These are phyloP conservation scores for Hyphantria cunea DNA, from an alignment of 1,140 invertebrate species.

Conservation along the genomic window DNA sequence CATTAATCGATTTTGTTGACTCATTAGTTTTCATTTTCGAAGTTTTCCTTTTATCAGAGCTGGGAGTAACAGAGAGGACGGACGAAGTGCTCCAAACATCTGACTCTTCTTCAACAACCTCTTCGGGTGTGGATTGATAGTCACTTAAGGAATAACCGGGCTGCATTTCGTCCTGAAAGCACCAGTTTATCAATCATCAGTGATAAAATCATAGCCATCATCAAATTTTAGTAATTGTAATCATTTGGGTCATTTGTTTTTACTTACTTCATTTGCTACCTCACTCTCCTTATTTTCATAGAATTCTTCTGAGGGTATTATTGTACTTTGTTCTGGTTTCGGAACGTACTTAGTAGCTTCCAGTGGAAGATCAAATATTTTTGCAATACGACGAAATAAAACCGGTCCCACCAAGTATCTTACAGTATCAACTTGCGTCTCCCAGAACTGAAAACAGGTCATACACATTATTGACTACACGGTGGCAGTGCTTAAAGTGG, in stretches of 20 bases:
- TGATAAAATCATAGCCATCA: too few species aligned
- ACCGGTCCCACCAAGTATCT: constrained; percentile 57
- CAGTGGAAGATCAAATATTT: constrained; percentile 58
- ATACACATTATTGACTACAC: too few species aligned
- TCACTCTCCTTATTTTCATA: constrained; percentile 33
- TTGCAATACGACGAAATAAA: constrained; percentile 58
- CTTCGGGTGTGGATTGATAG: constrained; percentile 44
- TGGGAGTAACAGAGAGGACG: background rate
- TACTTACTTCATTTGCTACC: too few species aligned
- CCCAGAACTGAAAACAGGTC: constrained; percentile 68
- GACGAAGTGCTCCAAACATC: constrained; percentile 52
- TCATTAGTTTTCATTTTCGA: background rate
- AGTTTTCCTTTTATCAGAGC: background rate
- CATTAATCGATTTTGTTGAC: background rate
- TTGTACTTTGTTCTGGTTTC: constrained; percentile 30
- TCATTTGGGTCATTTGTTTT: too few species aligned
- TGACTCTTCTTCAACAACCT: constrained; percentile 31
- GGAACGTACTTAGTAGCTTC: constrained; percentile 47
- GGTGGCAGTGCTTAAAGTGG: too few species aligned
- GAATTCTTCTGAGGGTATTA: constrained; percentile 50
- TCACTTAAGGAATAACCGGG: constrained; percentile 50
- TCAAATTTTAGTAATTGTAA: too few species aligned
- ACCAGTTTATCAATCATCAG: too few species aligned
- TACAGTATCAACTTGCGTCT: constrained; percentile 53
- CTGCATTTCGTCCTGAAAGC: background rate